Base-by-base conservation (phyloP, 2,888 invertebrate species). In the Xylota sylvarum region DNA sequence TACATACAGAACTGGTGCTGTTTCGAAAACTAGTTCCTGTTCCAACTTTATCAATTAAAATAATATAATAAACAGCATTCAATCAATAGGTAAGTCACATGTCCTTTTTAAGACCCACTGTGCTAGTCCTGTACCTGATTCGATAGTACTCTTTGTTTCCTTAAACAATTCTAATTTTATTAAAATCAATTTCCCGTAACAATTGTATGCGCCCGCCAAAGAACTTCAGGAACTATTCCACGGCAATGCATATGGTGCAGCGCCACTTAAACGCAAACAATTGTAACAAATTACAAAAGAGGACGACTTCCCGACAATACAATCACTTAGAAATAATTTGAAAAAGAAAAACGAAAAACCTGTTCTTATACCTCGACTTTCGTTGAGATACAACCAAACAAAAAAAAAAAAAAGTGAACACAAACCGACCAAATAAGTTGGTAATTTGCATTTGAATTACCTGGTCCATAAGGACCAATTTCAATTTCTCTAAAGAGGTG, bases 401-500 rank as follows among this genome's bases (percentile, higher is more conserved):
- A n/a, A n/a, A n/a, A n/a, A n/a, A n/a, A n/a, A n/a, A n/a, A n/a
- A n/a, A n/a, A n/a, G n/a, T n/a, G n/a, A 70, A 37, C 64, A 35
- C 69, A 55, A 80, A 64, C 67, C 74, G 50, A 50, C 56, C n/a
- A 70, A 80, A 76, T 80, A 74, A 74, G 70, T 72, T 85, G 70
- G 60, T 77, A 60, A 86, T 86, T 86, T 86, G 85, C 85, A 86
- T 86, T 86, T 86, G 85, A 86, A 86, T 86, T 77, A 77, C 72
- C 76, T 72, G 81, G 81, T 77, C 77, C 76, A 86, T 67, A 77
- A 85, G 81, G 76, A 81, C 81, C 52, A 70, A 84, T 85, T 81
- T 60, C 43, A 52, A 80, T 69, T 64, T 46, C 56, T 52, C 69
- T 23, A 77, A 81, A 32, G 67, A 81, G 85, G 85, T 86, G 85